Evolutionary conservation across 2,888 invertebrate species (phyloP).

Genomic region (Steromphala cineraria): DNA sequence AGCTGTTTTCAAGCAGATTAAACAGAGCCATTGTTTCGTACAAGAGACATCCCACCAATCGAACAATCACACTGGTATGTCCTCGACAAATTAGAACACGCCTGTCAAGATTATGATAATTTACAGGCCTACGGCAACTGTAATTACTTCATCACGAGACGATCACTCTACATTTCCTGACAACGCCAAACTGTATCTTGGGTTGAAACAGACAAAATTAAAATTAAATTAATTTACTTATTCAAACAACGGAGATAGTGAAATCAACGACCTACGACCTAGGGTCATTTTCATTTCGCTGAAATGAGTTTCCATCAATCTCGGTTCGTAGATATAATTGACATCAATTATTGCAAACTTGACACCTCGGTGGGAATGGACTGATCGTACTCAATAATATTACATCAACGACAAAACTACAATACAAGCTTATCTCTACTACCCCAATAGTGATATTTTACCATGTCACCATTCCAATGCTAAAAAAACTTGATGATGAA

Average conservation of each 20-base stretch:
- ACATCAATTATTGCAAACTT: slow-evolving; percentile 22
- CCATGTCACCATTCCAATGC: no score
- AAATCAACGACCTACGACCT: background rate
- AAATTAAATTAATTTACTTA: slow-evolving; percentile 8
- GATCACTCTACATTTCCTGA: background rate
- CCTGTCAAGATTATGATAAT: background rate
- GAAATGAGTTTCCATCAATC: slow-evolving; percentile 38
- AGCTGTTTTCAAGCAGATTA: background rate
- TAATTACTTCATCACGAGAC: background rate
- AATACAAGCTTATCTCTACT: background rate
- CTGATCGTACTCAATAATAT: background rate
- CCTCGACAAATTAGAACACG: background rate
- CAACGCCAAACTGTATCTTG: background rate
- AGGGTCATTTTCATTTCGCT: slow-evolving; percentile 42
- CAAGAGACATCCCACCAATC: background rate
- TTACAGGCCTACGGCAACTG: background rate
- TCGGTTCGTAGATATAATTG: slow-evolving; percentile 30
- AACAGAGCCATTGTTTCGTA: background rate
- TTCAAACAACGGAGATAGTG: background rate
- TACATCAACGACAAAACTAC: background rate
- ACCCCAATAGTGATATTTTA: no score
- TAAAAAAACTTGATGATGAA: no score
- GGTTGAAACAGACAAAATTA: background rate
- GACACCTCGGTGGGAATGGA: background rate
- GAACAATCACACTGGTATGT: background rate